These are phyloP conservation scores for Ganaspis brasiliensis DNA, from an alignment of 2,888 invertebrate genomes.

Conservation along the genomic window DNA sequence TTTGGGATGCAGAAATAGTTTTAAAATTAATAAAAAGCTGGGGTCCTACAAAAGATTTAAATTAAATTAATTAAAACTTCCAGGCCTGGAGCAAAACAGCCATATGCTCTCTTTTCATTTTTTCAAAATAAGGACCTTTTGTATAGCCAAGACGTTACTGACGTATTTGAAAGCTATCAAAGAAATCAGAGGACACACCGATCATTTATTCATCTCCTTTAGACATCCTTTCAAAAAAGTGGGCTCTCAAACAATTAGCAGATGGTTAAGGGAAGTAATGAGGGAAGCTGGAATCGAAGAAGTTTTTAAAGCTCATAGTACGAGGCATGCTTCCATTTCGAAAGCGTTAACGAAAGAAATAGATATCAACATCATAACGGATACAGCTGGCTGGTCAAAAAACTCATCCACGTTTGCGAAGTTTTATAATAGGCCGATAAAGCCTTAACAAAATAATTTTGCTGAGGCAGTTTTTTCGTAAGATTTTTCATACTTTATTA, in stretches of 20 bases:
- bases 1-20: conserved; percentile 49
- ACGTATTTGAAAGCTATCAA: conserved; percentile 29
- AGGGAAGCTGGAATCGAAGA: conserved; percentile 40
- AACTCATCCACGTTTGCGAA: conserved; percentile 39
- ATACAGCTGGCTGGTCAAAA: conserved; percentile 47
- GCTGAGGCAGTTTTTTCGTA: conserved; percentile 32
- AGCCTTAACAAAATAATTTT: background rate
- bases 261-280: conserved; percentile 46
- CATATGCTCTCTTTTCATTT: conserved; percentile 5
- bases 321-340: conserved; percentile 48
- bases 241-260: conserved; percentile 37
- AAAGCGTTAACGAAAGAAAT: conserved; percentile 33
- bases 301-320: conserved; percentile 45
- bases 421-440: conserved; percentile 45
- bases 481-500: too few species aligned
- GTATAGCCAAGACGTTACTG: conserved; percentile 32
- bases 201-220: conserved; percentile 37
- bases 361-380: conserved; percentile 43
- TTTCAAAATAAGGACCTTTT: conserved; percentile 27
- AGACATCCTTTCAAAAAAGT: conserved; percentile 44
- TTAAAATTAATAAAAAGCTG: conserved; percentile 27
- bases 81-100: conserved; percentile 28
- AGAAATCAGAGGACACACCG: background rate
- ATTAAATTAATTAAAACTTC: conserved; percentile 47
- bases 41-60: conserved; percentile 28